Conservation (phyloP, 2,888 invertebrate species). For the Tricholauxania praeusta region DNA sequence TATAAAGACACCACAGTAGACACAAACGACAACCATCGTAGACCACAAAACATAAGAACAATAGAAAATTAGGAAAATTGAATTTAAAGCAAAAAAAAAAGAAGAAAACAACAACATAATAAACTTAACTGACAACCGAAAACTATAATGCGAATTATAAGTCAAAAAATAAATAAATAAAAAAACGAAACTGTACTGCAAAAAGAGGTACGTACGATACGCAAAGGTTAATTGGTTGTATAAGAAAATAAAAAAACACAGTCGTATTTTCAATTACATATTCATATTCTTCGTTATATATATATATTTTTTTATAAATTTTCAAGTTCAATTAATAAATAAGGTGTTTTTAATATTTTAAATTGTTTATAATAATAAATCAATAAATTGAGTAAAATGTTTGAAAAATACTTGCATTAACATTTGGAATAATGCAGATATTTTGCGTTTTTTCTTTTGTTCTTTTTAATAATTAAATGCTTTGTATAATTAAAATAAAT, state of each 20-base stretch:
- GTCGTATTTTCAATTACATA: slow-evolving; percentile 64
- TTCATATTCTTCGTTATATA: slow-evolving; percentile 61
- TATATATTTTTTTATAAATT: slow-evolving; percentile 40
- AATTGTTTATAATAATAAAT: slow-evolving; percentile 44
- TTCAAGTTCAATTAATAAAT: slow-evolving; percentile 35
- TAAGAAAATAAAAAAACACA: slow-evolving; percentile 58
- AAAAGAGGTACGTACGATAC: no score
- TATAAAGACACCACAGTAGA: no score
- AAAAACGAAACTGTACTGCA: not conserved
- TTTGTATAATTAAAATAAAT: no score
- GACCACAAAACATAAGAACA: not conserved
- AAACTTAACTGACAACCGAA: not conserved
- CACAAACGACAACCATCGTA: no score
- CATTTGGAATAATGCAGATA: slow-evolving; percentile 3
- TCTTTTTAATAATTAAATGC: no score
- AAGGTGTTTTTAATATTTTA: slow-evolving; percentile 1
- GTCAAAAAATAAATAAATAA: not conserved
- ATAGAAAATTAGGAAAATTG: not conserved
- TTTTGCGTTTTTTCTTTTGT: not conserved
- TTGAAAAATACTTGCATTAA: slow-evolving; percentile 53
- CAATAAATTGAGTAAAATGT: slow-evolving; percentile 53
- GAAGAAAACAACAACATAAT: not conserved
- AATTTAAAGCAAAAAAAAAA: not conserved
- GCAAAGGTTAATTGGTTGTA: not conserved
- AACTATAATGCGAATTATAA: not conserved